Percentiles rank a stretch among this genome's conserved stretches.
phyloP scores from a whole-genome alignment of 2,888 invertebrate genomes.

The Hypsopygia costalis region DNA sequence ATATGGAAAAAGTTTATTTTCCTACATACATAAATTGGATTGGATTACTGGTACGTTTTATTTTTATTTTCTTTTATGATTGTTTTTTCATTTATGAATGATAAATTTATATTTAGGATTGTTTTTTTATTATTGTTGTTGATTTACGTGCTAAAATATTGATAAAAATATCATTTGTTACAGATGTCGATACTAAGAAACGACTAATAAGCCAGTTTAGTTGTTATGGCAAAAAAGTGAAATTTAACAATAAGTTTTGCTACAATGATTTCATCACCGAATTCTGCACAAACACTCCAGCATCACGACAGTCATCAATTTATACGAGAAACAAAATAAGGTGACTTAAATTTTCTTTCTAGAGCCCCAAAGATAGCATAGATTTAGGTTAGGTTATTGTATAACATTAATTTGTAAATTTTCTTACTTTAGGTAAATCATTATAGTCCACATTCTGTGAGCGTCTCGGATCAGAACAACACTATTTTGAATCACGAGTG shows the following conservation, averaged over 20 bases:
- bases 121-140: too few relatives aligned
- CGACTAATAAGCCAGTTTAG: not conserved
- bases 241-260: constrained; percentile 7
- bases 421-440: not conserved
- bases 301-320: constrained; percentile 12
- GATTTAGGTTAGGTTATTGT: constrained; percentile 17
- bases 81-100: too few relatives aligned
- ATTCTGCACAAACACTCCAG: not conserved
- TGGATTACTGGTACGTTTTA: too few relatives aligned
- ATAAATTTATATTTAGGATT: too few relatives aligned
- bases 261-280: constrained; percentile 2
- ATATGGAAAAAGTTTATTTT: too few relatives aligned
- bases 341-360: constrained; percentile 35
- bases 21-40: too few relatives aligned
- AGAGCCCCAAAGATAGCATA: constrained; percentile 57
- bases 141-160: too few relatives aligned
- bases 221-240: constrained; percentile 7
- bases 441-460: not conserved
- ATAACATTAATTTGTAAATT: not conserved
- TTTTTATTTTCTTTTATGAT: too few relatives aligned
- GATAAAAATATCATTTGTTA: constrained; percentile 22
- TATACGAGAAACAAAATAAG: constrained; percentile 27
- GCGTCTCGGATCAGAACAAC: constrained; percentile 14
- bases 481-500: constrained; percentile 29
- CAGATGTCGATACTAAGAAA: constrained; percentile 15